These are phyloP conservation scores for Ennomos quercinarius DNA, from an alignment of 2,888 invertebrate species.

Conservation along the genomic window DNA sequence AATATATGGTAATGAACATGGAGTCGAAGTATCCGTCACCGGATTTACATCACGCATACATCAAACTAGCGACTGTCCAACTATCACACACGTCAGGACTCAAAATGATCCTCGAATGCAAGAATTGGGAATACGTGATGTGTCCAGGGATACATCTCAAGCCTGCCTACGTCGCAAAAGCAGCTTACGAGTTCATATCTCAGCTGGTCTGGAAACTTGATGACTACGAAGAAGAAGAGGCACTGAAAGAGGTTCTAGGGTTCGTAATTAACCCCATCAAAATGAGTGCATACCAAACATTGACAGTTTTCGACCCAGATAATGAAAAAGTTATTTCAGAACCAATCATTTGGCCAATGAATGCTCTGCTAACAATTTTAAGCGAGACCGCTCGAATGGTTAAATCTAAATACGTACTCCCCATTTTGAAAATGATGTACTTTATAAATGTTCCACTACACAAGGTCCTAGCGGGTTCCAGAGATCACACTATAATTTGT, in stretches of 20 bases:
- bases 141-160: slow-evolving; percentile 33
- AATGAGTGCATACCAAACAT: slow-evolving; percentile 38
- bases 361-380: slow-evolving; percentile 41
- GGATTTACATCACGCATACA: slow-evolving; percentile 41
- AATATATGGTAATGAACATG: slow-evolving; percentile 37
- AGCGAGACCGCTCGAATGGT: slow-evolving; percentile 39
- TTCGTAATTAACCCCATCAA: slow-evolving; percentile 46
- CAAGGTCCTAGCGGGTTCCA: slow-evolving; percentile 19
- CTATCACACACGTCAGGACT: slow-evolving; percentile 51
- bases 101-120: slow-evolving; percentile 38
- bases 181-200: slow-evolving; percentile 45
- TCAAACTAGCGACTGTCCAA: slow-evolving; percentile 42
- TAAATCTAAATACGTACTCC: slow-evolving; percentile 43
- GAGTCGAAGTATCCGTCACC: slow-evolving; percentile 29
- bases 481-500: slow-evolving; percentile 19
- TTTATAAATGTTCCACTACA: slow-evolving; percentile 13
- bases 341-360: slow-evolving; percentile 40
- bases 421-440: slow-evolving; percentile 33
- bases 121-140: slow-evolving; percentile 45
- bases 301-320: slow-evolving; percentile 40
- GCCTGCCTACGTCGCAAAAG: slow-evolving; percentile 37
- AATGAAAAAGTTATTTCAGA: slow-evolving; percentile 40
- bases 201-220: slow-evolving; percentile 50
- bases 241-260: slow-evolving; percentile 44
- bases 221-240: slow-evolving; percentile 47